Percentiles rank a stretch among this genome's conserved stretches.
These are phyloP conservation scores for Atta texana DNA, from an alignment of 1,140 invertebrate species.

Conservation along the genomic window DNA sequence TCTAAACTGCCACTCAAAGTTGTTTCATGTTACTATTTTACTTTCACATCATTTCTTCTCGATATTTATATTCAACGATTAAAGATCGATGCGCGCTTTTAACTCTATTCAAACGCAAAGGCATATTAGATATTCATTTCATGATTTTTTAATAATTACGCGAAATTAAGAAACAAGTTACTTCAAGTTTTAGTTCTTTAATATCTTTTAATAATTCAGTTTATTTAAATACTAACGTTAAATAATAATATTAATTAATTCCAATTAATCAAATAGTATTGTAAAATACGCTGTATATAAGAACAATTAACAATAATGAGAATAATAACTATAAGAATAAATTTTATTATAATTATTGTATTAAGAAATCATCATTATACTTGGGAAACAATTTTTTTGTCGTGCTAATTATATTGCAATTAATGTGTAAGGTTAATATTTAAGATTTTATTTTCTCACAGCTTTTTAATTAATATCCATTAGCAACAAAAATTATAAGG, in stretches of 20 bases:
- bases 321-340: neutral
- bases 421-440: neutral
- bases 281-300: neutral
- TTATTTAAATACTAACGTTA: neutral
- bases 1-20: neutral
- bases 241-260: conserved; percentile 12
- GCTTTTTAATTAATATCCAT: conserved; percentile 20
- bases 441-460: conserved; percentile 26
- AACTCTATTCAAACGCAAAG: conserved; percentile 13
- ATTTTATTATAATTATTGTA: neutral
- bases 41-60: conserved; percentile 8
- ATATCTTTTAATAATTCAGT: neutral
- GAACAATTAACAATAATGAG: conserved; percentile 19
- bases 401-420: conserved; percentile 13
- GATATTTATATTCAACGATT: conserved; percentile 4
- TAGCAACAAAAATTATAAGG: conserved; percentile 4
- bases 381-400: neutral
- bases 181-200: neutral
- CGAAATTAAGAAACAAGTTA: neutral
- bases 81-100: neutral
- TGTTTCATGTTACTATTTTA: neutral
- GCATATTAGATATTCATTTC: neutral
- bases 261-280: neutral
- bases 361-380: conserved; percentile 6
- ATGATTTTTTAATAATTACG: neutral